Evolutionary conservation across 2,888 invertebrate species (phyloP).

Genomic region (Pogonocherus hispidulus): DNA sequence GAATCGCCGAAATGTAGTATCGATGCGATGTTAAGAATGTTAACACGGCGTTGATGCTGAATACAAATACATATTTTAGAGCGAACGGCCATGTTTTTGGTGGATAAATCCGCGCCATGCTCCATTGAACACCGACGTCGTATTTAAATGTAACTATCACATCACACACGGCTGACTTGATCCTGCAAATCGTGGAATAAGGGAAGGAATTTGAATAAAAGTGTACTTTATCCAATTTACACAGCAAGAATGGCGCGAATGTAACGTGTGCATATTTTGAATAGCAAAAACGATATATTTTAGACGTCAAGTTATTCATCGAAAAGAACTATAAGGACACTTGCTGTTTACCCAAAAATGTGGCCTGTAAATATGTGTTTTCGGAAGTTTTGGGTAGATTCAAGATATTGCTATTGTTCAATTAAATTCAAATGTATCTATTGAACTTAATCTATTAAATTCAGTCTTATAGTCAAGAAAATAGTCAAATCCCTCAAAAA

Average conservation of each 20-base stretch:
- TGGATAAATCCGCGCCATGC: slow-evolving; percentile 58
- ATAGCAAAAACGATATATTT: not conserved
- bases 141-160: slow-evolving; percentile 64
- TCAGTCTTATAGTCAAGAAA: too few species aligned
- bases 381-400: too few species aligned
- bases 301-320: too few species aligned
- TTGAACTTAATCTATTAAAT: too few species aligned
- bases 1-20: slow-evolving; percentile 62
- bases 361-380: too few species aligned
- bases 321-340: too few species aligned
- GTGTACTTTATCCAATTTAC: not conserved
- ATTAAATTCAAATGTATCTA: too few species aligned
- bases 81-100: slow-evolving; percentile 56
- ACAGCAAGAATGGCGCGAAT: not conserved
- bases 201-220: slow-evolving; percentile 19
- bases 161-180: slow-evolving; percentile 59
- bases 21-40: slow-evolving; percentile 58
- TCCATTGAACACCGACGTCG: slow-evolving; percentile 60
- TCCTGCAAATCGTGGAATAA: slow-evolving; percentile 24
- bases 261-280: not conserved
- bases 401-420: too few species aligned
- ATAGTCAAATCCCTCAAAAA: too few species aligned
- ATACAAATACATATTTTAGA: slow-evolving; percentile 65
- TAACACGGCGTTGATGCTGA: slow-evolving; percentile 63
- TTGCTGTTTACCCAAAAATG: too few species aligned